Conservation (phyloP, 64 coral and sea anemone genomes). For the Acropora tenuis region DNA sequence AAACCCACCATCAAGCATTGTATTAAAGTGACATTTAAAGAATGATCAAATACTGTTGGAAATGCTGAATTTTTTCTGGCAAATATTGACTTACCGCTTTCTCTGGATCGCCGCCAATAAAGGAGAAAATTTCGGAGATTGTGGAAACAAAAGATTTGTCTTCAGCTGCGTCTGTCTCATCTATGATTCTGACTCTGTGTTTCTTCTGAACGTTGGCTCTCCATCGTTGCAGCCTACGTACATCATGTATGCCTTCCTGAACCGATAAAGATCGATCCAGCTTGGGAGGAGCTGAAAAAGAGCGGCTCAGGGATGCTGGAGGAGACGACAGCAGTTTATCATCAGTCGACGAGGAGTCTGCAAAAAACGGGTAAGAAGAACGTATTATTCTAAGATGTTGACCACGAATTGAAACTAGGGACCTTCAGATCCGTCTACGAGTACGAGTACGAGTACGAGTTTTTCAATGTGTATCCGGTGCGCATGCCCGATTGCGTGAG, state of each 20-base stretch:
- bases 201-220: constrained; percentile 87
- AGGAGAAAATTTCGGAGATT: constrained; percentile 88
- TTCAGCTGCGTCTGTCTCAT: constrained; percentile 7
- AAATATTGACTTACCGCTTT: constrained; percentile 69
- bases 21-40: too few species aligned
- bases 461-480: too few species aligned
- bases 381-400: not conserved
- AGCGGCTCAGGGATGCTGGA: constrained; percentile 61
- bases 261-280: constrained; percentile 73
- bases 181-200: not conserved
- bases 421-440: too few species aligned
- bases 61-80: not conserved
- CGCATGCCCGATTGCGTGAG: too few species aligned
- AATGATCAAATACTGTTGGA: too few species aligned
- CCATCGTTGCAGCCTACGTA: constrained; percentile 84
- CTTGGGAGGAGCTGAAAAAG: constrained; percentile 76
- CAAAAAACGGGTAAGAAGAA: not conserved
- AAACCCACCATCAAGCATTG: too few species aligned
- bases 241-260: constrained; percentile 82
- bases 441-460: too few species aligned
- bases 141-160: constrained; percentile 73
- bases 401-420: not conserved
- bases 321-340: constrained; percentile 7
- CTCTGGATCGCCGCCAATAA: constrained; percentile 90
- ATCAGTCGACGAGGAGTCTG: not conserved